Conservation (phyloP, 1,140 invertebrate genomes). For the Trichomalopsis sarcophagae region DNA sequence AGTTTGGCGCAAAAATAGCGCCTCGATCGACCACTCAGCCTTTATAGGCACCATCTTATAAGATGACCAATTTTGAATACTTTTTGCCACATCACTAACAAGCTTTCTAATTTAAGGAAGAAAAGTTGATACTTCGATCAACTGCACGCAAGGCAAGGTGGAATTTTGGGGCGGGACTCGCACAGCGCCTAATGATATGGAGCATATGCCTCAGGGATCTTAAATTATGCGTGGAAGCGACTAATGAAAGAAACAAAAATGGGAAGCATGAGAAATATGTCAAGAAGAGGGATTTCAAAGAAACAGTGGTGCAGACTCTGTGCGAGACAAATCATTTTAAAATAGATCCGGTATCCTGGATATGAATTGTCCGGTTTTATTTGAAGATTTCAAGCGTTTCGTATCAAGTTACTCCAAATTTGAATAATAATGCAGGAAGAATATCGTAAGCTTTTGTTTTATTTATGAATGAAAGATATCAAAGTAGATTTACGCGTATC, state of each 20-base stretch:
- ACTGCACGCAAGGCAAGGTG: background rate
- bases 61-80: background rate
- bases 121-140: background rate
- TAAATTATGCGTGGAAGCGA: constrained; percentile 13
- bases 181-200: background rate
- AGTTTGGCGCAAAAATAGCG: background rate
- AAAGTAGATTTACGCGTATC: too few species aligned
- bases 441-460: too few species aligned
- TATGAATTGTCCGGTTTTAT: background rate
- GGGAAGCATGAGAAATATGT: background rate
- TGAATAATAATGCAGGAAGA: background rate
- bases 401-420: background rate
- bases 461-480: too few species aligned
- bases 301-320: background rate
- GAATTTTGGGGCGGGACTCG: constrained; percentile 21
- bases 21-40: background rate
- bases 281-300: background rate
- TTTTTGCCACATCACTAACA: constrained; percentile 32
- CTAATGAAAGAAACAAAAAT: constrained; percentile 25
- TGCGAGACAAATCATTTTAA: background rate
- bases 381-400: background rate
- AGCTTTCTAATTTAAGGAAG: constrained; percentile 27
- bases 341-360: background rate
- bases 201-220: background rate
- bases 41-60: background rate